Evolutionary conservation across 2,113 vertebrate species (phyloP).

Genomic region (Sylvilagus bachmani): DNA sequence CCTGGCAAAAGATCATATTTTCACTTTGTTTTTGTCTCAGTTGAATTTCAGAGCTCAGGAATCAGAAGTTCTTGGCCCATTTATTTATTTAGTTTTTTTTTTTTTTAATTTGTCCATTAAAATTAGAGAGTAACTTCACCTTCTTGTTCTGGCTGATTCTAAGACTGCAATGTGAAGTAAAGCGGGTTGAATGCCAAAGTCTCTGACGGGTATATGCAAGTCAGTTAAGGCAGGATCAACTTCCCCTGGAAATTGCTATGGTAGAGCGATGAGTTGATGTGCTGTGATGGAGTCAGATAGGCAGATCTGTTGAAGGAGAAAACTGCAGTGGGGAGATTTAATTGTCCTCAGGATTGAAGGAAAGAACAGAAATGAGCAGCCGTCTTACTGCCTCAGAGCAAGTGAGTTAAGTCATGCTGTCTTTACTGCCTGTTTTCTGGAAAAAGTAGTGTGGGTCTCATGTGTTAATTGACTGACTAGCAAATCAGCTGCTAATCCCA

Average conservation of each 20-base stretch:
- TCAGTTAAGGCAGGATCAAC: neutral
- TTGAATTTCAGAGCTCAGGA: neutral
- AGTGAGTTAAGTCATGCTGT: neutral
- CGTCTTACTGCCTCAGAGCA: neutral
- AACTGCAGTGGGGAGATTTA: constrained; percentile 54
- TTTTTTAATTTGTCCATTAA: neutral
- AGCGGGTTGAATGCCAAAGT: too few species aligned
- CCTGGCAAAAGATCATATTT: neutral
- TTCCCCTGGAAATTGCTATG: neutral
- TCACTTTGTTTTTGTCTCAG: neutral
- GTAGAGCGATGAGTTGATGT: neutral
- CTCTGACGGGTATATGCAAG: neutral
- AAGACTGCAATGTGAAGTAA: neutral
- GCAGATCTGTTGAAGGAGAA: neutral
- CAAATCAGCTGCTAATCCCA: neutral
- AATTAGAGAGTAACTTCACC: neutral
- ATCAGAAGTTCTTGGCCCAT: neutral
- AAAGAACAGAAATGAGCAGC: constrained; percentile 36
- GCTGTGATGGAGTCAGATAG: neutral
- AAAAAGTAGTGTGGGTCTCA: neutral
- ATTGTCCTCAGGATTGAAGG: constrained; percentile 47
- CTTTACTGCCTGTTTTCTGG: neutral
- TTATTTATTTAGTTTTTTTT: neutral
- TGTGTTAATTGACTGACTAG: neutral
- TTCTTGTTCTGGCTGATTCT: neutral